Base-by-base conservation (phyloP, 2,888 invertebrate species). In the Chrysomela aeneicollis region DNA sequence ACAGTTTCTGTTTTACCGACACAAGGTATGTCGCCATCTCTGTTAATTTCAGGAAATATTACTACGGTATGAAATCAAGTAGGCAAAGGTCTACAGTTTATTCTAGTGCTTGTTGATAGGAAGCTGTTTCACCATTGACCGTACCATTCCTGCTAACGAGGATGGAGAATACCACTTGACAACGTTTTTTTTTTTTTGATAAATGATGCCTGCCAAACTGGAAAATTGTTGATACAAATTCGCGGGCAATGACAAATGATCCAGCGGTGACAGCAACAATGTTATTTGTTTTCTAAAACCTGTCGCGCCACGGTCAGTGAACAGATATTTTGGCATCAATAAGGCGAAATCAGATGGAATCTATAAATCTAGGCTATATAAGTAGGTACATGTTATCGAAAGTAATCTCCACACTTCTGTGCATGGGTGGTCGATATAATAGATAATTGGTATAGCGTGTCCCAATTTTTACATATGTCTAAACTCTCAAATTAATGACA, bases 271-370 rank as follows among this genome's bases (percentile, higher is more conserved):
- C 47, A 46, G 57, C 19, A 42, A 46, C 30, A 10, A 30, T 26
- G n/a, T 15, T 57, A 57, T 57, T 42, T 57, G 57, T 57, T 57
- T 55, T 46, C 46, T 22, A 46, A 26, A 46, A 22, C 57, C 26
- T 15, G 46, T 57, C 46, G 46, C 46, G 17, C 57, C 57, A 32
- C 30, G 55, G 55, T 55, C 42, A 22, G 17, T 46, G 57, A 26
- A 57, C 46, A 57, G 46, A 57, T 47, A 57, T 57, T 57, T 57
- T 57, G 57, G 57, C 57, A 57, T 57, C 46, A 46, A 46, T 57
- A 26, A 46, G 26, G 22, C 15, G 15, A 42, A 42, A 42, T 42
- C 42, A 42, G n/a, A n/a, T 6, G 15, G 42, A 42, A 42, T 42
- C 42, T 42, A 42, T 42, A 26, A 5, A 26, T 26, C 4, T 46